Percentiles rank a stretch among this genome's conserved stretches.
Conservation (phyloP, 2,797 vertebrate species). For the Darevskia nairensis region DNA sequence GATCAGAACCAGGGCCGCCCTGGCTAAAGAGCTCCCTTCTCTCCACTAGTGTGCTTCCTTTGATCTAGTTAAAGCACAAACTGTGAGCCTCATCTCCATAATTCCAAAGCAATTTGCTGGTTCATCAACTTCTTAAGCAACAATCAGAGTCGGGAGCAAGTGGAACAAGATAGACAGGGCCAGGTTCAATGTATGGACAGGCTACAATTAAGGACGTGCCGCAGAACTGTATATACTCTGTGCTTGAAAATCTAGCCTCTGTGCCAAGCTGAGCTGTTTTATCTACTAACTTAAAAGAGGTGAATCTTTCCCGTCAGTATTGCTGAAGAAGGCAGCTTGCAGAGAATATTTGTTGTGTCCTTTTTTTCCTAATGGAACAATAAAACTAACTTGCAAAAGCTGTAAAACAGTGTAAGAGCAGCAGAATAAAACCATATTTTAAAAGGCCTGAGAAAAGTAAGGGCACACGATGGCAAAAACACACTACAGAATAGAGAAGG, state of each 20-base stretch:
- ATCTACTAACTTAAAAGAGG: not conserved
- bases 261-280: not conserved
- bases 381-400: not conserved
- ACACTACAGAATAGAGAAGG: not conserved
- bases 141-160: slow-evolving; percentile 21
- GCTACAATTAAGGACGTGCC: not conserved
- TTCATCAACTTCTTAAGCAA: slow-evolving; percentile 26
- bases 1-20: not conserved
- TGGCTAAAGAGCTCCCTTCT: not conserved
- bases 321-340: not conserved
- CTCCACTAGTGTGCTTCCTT: not conserved
- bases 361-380: not conserved
- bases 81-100: not conserved
- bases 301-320: not conserved
- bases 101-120: not conserved
- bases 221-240: not conserved
- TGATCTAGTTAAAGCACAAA: not conserved
- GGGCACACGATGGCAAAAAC: not conserved
- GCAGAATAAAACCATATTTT: not conserved
- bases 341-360: not conserved
- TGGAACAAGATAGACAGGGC: slow-evolving; percentile 40
- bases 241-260: not conserved
- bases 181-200: rapidly evolving
- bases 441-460: not conserved
- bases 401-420: not conserved